Evolutionary conservation across 2,113 vertebrate species (phyloP), one percentile per base, ranked within the genome.

Genomic region (Oncorhynchus clarkii): DNA sequence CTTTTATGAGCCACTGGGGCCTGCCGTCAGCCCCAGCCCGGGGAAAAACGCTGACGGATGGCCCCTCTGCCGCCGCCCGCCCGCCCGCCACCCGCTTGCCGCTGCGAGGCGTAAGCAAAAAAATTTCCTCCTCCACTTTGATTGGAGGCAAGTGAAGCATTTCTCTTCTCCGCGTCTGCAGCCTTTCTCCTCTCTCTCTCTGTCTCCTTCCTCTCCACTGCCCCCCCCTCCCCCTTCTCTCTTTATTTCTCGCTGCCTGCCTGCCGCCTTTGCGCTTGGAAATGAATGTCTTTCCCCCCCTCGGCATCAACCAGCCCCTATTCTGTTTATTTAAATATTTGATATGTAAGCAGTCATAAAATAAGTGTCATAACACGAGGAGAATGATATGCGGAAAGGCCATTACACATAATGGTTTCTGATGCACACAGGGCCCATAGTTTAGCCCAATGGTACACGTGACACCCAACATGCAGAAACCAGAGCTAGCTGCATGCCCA

Each of bases 271-370:
- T 79, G 27, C 71, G 85, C 86, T 85, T 75, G 62, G 80, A 92
- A 91, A 92, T 89, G 75, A 91, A 92, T 92, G 89, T 85, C 89
- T 72, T 72, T 89, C 48, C 67, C 82, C 85, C 86, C 75, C 72
- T 39, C 76, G 22, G n/a, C 75, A 6, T 14, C 74, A 80, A 79
- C 81, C 78, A 54, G 66, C 81, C 81, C 65, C 84, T 88, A 60
- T 80, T 77, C 74, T 76, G 89, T 93, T 92, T 92, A 93, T 93
- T 93, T 93, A 93, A 93, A 93, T 93, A 93, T 92, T 92, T 91
- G 88, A 93, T 93, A 91, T 92, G 90, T 87, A 92, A 92, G 90
- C 90, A 89, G 92, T 90, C 90, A 88, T 92, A 91, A 93, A 93
- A 92, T 88, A 92, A 92, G 92, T 92, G 90, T 92, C 91, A 92